A percentile compares a stretch with the other conserved stretches of the same genome.
Evolutionary conservation across 2,888 invertebrate genomes (phyloP).

Genomic region (Callyntrura sp.): DNA sequence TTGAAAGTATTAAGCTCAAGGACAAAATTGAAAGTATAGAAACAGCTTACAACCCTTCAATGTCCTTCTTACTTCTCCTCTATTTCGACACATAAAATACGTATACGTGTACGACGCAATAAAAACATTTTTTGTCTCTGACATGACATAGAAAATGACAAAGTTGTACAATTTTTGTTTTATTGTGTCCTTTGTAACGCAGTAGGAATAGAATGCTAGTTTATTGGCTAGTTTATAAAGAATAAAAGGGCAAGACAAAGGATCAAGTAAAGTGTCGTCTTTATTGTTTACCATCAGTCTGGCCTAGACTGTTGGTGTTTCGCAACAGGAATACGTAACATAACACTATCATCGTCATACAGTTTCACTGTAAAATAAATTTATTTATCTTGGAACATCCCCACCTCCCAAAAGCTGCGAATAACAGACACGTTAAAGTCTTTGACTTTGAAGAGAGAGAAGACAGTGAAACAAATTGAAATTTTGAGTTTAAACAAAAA

Average conservation of each 20-base stretch:
- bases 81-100: background rate
- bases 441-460: background rate
- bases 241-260: too few species aligned
- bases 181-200: background rate
- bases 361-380: too few species aligned
- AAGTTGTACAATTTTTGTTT: background rate
- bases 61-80: background rate
- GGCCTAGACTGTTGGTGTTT: too few species aligned
- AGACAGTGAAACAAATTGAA: background rate
- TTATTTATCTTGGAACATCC: too few species aligned
- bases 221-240: too few species aligned
- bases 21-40: constrained; percentile 7
- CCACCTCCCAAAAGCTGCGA: background rate
- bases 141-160: background rate
- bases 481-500: constrained; percentile 11
- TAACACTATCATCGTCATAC: too few species aligned
- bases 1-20: constrained; percentile 59
- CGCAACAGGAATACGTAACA: too few species aligned
- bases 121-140: background rate
- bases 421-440: background rate
- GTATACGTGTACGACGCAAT: background rate
- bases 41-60: background rate
- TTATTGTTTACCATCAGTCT: too few species aligned
- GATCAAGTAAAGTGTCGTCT: too few species aligned
- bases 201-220: too few species aligned